A percentile compares a stretch with the other conserved stretches of the same genome.
Conservation (phyloP, 2,797 vertebrate genomes). For the Catostomus latipinnis region DNA sequence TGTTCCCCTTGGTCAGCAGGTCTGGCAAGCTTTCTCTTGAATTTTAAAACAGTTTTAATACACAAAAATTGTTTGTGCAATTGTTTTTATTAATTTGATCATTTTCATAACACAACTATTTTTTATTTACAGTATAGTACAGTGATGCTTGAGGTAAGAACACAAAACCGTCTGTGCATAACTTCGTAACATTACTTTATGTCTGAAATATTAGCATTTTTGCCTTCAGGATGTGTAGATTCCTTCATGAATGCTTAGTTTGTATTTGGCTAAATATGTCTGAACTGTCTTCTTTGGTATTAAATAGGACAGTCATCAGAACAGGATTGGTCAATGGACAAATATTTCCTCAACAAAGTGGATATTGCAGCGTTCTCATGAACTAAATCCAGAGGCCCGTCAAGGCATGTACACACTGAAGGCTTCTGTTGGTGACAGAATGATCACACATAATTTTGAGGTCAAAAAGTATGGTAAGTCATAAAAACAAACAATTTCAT, state of each 20-base stretch:
- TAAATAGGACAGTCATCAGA: no score
- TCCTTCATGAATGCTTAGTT: no score
- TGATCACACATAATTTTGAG: conserved; percentile 15
- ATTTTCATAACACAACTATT: not conserved
- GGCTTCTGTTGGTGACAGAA: not conserved
- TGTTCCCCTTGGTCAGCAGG: no score
- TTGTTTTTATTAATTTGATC: no score
- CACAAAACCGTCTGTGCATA: not conserved
- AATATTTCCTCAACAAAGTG: not conserved
- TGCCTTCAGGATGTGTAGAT: no score
- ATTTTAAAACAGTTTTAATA: no score
- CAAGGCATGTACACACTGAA: conserved; percentile 24
- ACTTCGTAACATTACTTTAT: not conserved
- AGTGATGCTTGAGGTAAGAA: conserved; percentile 66
- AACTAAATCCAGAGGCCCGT: conserved; percentile 43
- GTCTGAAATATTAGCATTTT: not conserved
- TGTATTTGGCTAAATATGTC: no score
- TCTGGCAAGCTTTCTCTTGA: no score
- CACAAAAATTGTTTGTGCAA: not conserved
- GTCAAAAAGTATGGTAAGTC: conserved; percentile 57
- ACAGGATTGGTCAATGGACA: no score
- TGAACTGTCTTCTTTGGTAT: not conserved
- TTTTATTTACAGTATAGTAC: conserved; percentile 62
- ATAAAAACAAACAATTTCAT: not conserved
- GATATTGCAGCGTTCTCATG: conserved; percentile 51